Evolutionary conservation across 2,797 vertebrate genomes (phyloP), one percentile per base, ranked within the genome.

Genomic region (Leptodactylus fallax): DNA sequence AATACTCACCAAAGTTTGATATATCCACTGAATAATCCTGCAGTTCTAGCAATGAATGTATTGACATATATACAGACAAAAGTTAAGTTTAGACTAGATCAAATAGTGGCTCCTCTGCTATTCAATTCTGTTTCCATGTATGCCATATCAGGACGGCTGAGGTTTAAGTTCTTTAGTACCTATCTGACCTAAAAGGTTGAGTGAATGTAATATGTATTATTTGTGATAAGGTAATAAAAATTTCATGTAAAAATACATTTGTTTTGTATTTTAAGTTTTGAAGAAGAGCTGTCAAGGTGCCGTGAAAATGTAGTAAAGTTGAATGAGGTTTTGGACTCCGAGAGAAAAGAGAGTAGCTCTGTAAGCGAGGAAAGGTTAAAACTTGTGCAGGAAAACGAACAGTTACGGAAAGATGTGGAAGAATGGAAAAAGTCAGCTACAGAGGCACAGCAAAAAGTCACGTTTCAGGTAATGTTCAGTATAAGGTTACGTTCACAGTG

Each of bases 341-440:
- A 97, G 65, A 95, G 97, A 90, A 94, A 96, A 1, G 95, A 96
- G 91, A 96, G 96, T 80, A 90, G 94, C 2, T 87, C 89, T 23
- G 91, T 98, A 87, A 98, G 97, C 58, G 98, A 99, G 81, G 96
- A 99, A 89, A 94, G 97, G 56, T 94, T 99, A n/a, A 95, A 95
- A 88, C 95, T 99, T 89, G 97, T 98, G 88, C 94, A 97, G 90
- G 97, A 98, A 90, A 98, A 96, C 92, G 93, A 97, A 90, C 95
- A 96, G 84, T 90, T 98, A 47, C 95, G 92, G 90, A 96, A 93
- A 77, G 97, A 99, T 91, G 95, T 95, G 85, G 97, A 97, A 3
- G 93, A 94, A 71, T 92, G 97, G 87, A 97, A 95, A 74, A 98
- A 96, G 90, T 83, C 94, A 72, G 93, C 93, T 7, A 36, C 91